Base-by-base conservation (phyloP, 2,797 vertebrate genomes). In the Helarctos malayanus region DNA sequence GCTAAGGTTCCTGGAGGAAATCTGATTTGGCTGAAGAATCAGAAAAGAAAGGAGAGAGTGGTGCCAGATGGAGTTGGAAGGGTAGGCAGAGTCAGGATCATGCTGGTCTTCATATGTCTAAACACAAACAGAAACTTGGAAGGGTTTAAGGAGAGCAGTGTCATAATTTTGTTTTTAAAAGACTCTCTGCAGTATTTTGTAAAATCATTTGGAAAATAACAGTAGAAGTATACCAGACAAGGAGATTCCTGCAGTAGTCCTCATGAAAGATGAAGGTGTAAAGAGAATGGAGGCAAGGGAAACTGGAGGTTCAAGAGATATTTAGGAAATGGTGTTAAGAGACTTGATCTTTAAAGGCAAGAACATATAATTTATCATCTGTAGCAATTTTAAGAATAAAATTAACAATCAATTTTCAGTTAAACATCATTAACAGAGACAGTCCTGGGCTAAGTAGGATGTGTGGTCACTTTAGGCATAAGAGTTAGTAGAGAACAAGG, bases 281-380 rank as follows among this genome's bases (percentile, higher is more conserved):
- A 87, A 57, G 32, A 75, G 23, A 78, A 59, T 3, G 16, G 68
- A 75, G 8, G 6, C 7, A 47, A 12, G 76, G 29, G 57, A 21
- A 71, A 89, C 9, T 91, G 14, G 18, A 45, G 7, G 4, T 38
- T 79, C 21, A 63, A 92, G 45, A 96, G 4, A 7, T 21, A 38
- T 88, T 95, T 94, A 59, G 32, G 47, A 95, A 94, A 76, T 57
- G 38, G 14, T 83, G 79, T 63, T 35, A 41, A 95, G 65, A 94
- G 19, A 47, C 2, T 69, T 68, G 8, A 2, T 78, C 38, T 69
- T 81, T 61, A 75, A 88, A 87, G 11, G 35, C 68, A 63, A 69
- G 27, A 75, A 1, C 7, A 52, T 59, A 41, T 79, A 84, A 89
- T 65, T 94, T 73, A 38, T 45, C 29, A 57, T 69, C 59, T 86